phyloP scores from a whole-genome alignment of 1,140 invertebrate species.

The Diprion similis region DNA sequence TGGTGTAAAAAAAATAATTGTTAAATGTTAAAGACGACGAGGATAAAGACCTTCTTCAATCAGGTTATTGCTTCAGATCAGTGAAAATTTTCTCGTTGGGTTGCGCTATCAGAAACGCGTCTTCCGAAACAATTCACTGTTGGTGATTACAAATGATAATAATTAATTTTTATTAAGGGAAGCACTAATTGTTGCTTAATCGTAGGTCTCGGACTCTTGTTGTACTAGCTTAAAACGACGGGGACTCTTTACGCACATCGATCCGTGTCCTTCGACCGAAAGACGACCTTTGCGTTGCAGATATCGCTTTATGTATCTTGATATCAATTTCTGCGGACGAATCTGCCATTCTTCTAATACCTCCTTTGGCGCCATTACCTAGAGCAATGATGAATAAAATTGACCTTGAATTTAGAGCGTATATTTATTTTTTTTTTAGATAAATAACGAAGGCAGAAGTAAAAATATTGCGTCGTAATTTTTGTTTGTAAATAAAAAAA shows the following conservation, averaged over 20 bases:
- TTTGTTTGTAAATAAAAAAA: too few relatives aligned
- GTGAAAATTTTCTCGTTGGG: not conserved
- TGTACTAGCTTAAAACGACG: conserved; percentile 86
- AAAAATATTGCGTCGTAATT: too few relatives aligned
- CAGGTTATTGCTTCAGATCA: not conserved
- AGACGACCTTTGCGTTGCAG: conserved; percentile 76
- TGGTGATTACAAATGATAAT: too few relatives aligned
- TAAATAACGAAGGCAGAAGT: too few relatives aligned
- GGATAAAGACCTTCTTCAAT: not conserved
- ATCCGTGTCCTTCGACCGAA: conserved; percentile 76
- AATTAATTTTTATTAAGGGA: not conserved
- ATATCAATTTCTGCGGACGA: conserved; percentile 87
- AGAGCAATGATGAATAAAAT: conserved; percentile 17
- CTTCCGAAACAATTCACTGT: not conserved
- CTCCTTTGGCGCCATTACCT: conserved; percentile 88
- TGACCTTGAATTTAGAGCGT: too few relatives aligned
- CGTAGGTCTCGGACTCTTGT: conserved; percentile 88
- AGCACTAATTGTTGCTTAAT: conserved; percentile 67
- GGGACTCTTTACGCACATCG: conserved; percentile 81
- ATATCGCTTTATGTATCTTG: conserved; percentile 86
- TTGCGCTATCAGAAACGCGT: not conserved
- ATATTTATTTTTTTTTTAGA: too few relatives aligned
- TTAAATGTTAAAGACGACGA: not conserved
- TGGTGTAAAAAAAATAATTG: not conserved
- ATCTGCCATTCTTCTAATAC: conserved; percentile 92